Base-by-base conservation (phyloP, 37 sponge, comb jelly and placozoan species). In the Cliona cf. orientalis region DNA sequence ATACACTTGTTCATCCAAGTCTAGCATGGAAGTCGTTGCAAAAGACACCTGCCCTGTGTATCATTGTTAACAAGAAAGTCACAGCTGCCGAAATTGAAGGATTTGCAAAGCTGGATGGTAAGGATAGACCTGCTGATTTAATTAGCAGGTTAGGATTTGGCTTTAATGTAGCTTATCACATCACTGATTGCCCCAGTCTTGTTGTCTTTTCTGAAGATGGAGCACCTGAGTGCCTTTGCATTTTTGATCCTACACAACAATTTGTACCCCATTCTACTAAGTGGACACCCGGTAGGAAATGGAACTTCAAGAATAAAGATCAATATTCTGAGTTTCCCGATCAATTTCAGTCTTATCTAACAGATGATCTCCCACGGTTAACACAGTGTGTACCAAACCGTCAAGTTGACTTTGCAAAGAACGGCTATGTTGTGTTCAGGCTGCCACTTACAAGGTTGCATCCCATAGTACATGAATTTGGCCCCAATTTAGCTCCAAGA, bases 61-160 rank as follows among this genome's bases (percentile, higher is more conserved):
- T 91, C 49, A 80, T 81, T 23, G 91, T 91, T 60, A 91, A 95
- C 71, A 67, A 86, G n/a, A 60, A 71, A 39, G 87, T 95, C 42
- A 72, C 83, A 4, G 89, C 83, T 25, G 69, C 58, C n/a, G 95
- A 95, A 44, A 72, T 95, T 31, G 0, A 66, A 70, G 95, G 95
- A 35, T 84, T 95, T 36, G 38, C 78, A 25, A 75, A 81, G 58
- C 69, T 95, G 58, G 95, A 91, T 22, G 80, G 83, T 11, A 95
- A 95, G 57, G 43, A 65, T 31, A 62, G 62, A 35, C 59, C 89
- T 1, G 38, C 75, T 63, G 87, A 87, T 34, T 64, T 43, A 32
- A 95, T 91, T 71, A 91, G 95, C 1, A 70, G 82, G 31, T 95
- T 89, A 84, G 95, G 95, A 40, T 85, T 95, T 58, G 95, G 95